These are phyloP conservation scores for Cyrtorhinus lividipennis DNA, from an alignment of 1,140 invertebrate species.

Conservation along the genomic window DNA sequence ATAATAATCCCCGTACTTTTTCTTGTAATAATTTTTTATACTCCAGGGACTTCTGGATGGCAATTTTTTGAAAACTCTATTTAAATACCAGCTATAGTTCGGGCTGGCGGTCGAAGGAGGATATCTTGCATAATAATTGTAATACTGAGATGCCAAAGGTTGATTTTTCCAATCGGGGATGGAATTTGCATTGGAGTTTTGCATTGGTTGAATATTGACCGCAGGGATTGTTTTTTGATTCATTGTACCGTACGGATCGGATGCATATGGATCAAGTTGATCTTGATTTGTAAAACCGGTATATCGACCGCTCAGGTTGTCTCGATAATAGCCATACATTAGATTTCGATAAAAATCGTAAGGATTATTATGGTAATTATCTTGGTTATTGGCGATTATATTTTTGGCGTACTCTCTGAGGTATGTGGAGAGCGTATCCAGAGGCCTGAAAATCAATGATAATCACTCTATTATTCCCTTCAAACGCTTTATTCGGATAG, in stretches of 20 bases:
- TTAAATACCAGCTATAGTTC: too few relatives aligned
- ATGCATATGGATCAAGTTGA: too few relatives aligned
- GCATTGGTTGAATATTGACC: too few relatives aligned
- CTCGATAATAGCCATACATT: neutral
- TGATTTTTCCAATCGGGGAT: too few relatives aligned
- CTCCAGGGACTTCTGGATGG: neutral
- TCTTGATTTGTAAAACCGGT: neutral
- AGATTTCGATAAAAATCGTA: neutral
- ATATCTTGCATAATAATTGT: too few relatives aligned
- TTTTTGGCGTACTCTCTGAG: neutral
- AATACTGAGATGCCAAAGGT: too few relatives aligned
- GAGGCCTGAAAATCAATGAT: neutral
- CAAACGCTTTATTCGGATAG: too few relatives aligned
- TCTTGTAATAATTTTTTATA: neutral
- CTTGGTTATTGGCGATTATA: neutral
- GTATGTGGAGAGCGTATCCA: neutral
- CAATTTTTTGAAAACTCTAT: neutral
- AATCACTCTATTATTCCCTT: too few relatives aligned
- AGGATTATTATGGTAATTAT: neutral
- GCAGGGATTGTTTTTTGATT: too few relatives aligned
- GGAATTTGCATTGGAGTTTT: too few relatives aligned
- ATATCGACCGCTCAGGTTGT: neutral
- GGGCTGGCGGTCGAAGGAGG: too few relatives aligned
- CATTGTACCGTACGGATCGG: too few relatives aligned
- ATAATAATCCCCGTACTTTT: neutral